phyloP scores from a whole-genome alignment of 2,113 vertebrate species.

The Hypanus sabinus region DNA sequence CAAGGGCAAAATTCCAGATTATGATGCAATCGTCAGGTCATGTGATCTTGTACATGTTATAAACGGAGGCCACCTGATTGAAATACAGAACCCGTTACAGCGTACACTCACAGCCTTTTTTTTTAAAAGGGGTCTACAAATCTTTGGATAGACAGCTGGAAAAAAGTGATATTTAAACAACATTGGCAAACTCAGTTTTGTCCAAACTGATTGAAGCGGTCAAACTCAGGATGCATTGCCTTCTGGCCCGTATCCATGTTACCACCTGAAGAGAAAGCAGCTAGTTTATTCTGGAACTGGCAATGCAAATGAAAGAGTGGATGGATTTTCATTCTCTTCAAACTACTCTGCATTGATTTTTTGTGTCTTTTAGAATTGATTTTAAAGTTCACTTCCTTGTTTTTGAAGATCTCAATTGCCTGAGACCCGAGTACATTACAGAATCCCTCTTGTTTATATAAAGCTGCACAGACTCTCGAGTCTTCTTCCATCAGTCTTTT shows the following conservation, averaged over 20 bases:
- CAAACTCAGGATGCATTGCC: not conserved
- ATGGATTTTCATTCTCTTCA: not conserved
- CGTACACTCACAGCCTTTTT: not conserved
- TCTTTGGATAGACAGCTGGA: not conserved
- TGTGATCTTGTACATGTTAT: not conserved
- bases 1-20: constrained; percentile 31
- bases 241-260: not conserved
- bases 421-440: no score
- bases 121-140: not conserved
- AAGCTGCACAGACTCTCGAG: no score
- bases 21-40: constrained; percentile 28
- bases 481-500: no score
- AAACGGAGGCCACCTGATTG: constrained; percentile 18
- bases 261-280: constrained; percentile 27
- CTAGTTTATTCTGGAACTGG: not conserved
- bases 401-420: no score
- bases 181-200: constrained; percentile 3
- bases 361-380: no score
- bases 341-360: no score
- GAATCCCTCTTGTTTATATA: no score
- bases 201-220: not conserved
- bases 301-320: not conserved
- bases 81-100: constrained; percentile 24
- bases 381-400: no score
- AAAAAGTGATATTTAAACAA: constrained; percentile 4